phyloP scores from a whole-genome alignment of 2,797 vertebrate species.

The Anguilla obscura region DNA sequence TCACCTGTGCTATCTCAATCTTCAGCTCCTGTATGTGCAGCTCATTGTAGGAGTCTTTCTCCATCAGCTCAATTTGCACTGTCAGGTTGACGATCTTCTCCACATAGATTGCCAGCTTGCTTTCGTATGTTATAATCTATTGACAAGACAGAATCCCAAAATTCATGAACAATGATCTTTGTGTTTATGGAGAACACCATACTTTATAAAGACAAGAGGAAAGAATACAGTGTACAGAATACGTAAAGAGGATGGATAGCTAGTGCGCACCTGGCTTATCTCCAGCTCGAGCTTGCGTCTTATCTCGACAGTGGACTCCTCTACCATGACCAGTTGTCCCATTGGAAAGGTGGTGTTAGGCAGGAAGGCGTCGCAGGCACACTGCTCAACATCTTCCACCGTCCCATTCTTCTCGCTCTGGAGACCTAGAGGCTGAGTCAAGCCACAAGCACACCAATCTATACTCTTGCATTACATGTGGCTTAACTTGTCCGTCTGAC shows the following conservation, averaged over 20 bases:
- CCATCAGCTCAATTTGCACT: conserved; percentile 66
- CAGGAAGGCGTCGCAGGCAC: conserved; percentile 66
- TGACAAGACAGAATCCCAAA: conserved; percentile 37
- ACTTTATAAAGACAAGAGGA: not conserved
- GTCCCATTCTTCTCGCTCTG: conserved; percentile 55
- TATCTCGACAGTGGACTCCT: conserved; percentile 56
- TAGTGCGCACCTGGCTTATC: conserved; percentile 60
- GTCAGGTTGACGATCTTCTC: conserved; percentile 71
- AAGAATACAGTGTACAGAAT: not conserved
- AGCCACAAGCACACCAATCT: conserved; percentile 8
- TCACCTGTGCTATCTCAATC: conserved; percentile 73
- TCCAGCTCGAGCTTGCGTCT: conserved; percentile 61
- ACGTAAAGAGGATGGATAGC: not conserved
- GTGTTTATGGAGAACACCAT: not conserved
- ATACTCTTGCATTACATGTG: not conserved
- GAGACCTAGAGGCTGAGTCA: conserved; percentile 42
- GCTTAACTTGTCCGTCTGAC: not conserved
- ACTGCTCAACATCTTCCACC: conserved; percentile 47
- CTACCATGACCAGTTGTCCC: conserved; percentile 55
- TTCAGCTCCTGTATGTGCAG: conserved; percentile 74
- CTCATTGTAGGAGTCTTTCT: conserved; percentile 66
- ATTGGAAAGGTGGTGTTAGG: conserved; percentile 62
- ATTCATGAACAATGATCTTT: not conserved
- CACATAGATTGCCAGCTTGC: conserved; percentile 64
- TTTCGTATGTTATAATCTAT: conserved; percentile 66